Conservation (phyloP, 1,140 invertebrate genomes). For the Drosophila fuyamai region DNA sequence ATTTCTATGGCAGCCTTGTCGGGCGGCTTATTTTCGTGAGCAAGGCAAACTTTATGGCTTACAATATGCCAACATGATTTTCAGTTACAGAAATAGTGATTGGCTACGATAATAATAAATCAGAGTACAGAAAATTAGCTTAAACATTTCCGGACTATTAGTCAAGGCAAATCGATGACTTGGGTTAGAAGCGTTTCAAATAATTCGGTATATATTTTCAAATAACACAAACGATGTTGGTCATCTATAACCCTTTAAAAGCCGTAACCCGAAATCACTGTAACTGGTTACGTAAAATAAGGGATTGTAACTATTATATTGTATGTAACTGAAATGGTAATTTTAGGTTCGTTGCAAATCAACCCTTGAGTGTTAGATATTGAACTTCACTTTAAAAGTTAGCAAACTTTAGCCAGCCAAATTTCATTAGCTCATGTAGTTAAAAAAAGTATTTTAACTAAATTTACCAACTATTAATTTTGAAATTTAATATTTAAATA, state of each 20-base stretch:
- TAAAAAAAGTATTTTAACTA: too few relatives aligned
- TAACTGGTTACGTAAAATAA: constrained; percentile 3
- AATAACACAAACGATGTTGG: neutral
- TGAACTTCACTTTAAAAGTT: too few relatives aligned
- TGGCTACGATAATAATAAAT: neutral
- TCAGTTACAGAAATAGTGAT: neutral
- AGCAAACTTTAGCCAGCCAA: too few relatives aligned
- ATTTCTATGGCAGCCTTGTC: constrained; percentile 44
- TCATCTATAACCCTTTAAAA: neutral
- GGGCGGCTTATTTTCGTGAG: constrained; percentile 13
- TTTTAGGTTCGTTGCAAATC: constrained; percentile 1
- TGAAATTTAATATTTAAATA: too few relatives aligned
- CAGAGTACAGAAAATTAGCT: neutral
- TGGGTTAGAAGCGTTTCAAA: neutral
- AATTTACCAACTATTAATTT: too few relatives aligned
- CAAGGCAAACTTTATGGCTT: constrained; percentile 8
- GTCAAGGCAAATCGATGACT: neutral
- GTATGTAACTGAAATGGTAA: neutral
- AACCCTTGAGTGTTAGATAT: neutral
- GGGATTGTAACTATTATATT: neutral
- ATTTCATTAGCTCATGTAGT: too few relatives aligned
- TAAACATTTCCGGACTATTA: neutral
- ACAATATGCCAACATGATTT: neutral
- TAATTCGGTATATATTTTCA: too few relatives aligned
- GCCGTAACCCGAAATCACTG: neutral